Evolutionary conservation across 2,113 vertebrate genomes (phyloP).

Genomic region (Plotosus lineatus): DNA sequence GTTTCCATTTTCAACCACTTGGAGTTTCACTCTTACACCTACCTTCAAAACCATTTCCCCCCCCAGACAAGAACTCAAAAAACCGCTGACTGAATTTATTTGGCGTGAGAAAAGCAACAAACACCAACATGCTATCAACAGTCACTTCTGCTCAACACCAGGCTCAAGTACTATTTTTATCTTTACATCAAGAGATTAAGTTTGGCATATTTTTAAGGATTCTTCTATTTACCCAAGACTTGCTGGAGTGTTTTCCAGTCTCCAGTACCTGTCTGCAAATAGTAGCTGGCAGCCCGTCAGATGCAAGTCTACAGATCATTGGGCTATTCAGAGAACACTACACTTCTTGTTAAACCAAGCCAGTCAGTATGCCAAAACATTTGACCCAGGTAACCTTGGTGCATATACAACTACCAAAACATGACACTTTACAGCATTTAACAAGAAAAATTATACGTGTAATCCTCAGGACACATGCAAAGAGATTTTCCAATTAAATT

Average conservation of each 20-base stretch:
- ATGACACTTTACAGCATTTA: neutral
- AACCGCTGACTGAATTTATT: neutral
- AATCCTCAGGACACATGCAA: neutral
- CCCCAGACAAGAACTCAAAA: neutral
- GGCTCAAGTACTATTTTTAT: constrained; percentile 3
- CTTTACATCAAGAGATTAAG: constrained; percentile 4
- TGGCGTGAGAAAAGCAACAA: neutral
- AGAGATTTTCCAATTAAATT: neutral
- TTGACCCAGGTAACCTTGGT: constrained; percentile 22
- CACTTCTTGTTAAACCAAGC: constrained; percentile 16
- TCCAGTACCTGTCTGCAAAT: constrained; percentile 11
- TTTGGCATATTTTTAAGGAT: neutral
- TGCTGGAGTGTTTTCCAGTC: constrained; percentile 20
- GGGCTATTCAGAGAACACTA: constrained; percentile 35
- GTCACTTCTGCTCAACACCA: neutral
- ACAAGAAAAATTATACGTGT: neutral
- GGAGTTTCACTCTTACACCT: neutral
- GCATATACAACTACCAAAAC: constrained; percentile 8
- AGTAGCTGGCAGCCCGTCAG: constrained; percentile 29
- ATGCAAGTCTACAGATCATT: constrained; percentile 22
- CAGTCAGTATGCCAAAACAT: constrained; percentile 20
- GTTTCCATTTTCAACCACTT: constrained; percentile 19
- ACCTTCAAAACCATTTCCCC: constrained; percentile 3
- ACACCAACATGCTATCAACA: neutral
- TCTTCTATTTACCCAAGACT: neutral